Evolutionary conservation across 2,113 vertebrate species (phyloP).

Genomic region (Nannobrachium achirus): DNA sequence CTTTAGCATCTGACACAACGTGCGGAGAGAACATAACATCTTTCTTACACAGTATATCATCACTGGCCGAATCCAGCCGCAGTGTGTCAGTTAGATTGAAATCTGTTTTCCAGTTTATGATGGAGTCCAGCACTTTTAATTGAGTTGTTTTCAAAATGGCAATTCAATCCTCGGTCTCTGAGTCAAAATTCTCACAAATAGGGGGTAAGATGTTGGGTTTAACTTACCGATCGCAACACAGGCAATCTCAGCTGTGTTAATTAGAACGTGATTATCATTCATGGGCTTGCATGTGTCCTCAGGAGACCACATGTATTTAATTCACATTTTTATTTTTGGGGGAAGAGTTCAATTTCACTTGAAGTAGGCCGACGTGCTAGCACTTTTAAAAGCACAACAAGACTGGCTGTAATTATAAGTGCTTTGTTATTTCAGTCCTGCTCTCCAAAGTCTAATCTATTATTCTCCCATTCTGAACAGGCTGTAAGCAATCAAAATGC

Average conservation of each 20-base stretch:
- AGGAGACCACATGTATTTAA: slow-evolving; percentile 28
- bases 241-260: slow-evolving; percentile 44
- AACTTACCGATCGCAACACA: slow-evolving; percentile 21
- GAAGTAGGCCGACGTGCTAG: not conserved
- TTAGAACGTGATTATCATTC: slow-evolving; percentile 59
- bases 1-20: slow-evolving; percentile 28
- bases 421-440: not conserved
- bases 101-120: slow-evolving; percentile 25
- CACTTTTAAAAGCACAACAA: not conserved
- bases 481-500: too few relatives aligned
- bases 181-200: slow-evolving; percentile 24
- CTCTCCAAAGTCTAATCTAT: not conserved
- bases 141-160: slow-evolving; percentile 58
- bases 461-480: too few relatives aligned
- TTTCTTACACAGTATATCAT: slow-evolving; percentile 14
- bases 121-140: slow-evolving; percentile 50
- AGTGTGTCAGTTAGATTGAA: slow-evolving; percentile 27
- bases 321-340: slow-evolving; percentile 1
- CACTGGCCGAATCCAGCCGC: slow-evolving; percentile 21
- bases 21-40: slow-evolving; percentile 7
- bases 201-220: not conserved
- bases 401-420: not conserved
- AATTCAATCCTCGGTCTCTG: slow-evolving; percentile 46
- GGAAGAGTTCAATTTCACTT: slow-evolving; percentile 25
- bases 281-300: slow-evolving; percentile 22